Conservation (phyloP, 2,888 invertebrate species). For the Dicyrtomina minuta region DNA sequence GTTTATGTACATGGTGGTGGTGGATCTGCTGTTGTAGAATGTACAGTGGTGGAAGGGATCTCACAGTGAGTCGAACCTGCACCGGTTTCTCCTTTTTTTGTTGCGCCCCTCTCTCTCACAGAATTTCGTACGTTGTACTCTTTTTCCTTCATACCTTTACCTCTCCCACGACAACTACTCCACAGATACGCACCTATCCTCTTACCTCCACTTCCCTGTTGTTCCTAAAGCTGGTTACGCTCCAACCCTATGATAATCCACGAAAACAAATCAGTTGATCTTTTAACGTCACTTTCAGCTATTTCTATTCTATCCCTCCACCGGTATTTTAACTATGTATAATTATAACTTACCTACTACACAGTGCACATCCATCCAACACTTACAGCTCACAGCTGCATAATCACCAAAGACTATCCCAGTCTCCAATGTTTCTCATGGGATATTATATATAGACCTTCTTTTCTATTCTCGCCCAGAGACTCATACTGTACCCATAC, state of each 20-base stretch:
- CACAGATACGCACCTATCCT: not conserved
- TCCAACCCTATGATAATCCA: no score
- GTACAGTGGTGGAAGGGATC: slow-evolving; percentile 4
- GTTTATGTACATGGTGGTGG: not conserved
- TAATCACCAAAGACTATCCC: no score
- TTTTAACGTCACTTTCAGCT: no score
- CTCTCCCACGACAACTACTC: no score
- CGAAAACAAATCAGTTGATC: no score
- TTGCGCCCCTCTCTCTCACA: slow-evolving; percentile 5
- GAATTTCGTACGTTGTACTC: not conserved
- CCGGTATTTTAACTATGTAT: not conserved
- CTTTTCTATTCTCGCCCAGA: no score
- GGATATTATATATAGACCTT: no score
- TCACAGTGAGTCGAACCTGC: slow-evolving; percentile 6
- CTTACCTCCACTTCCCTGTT: not conserved
- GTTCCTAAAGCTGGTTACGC: not conserved
- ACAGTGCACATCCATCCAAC: no score
- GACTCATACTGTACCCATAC: no score
- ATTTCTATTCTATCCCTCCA: not conserved
- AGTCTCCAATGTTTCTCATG: no score
- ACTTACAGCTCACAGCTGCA: no score
- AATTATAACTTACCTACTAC: no score
- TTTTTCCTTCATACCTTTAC: slow-evolving; percentile 11
- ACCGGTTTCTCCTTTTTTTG: slow-evolving; percentile 42
- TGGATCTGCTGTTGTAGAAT: not conserved